Percentiles rank a stretch among this genome's conserved stretches.
These are phyloP conservation scores for Notospermus geniculatus DNA, from an alignment of 1,140 invertebrate genomes.

Conservation along the genomic window DNA sequence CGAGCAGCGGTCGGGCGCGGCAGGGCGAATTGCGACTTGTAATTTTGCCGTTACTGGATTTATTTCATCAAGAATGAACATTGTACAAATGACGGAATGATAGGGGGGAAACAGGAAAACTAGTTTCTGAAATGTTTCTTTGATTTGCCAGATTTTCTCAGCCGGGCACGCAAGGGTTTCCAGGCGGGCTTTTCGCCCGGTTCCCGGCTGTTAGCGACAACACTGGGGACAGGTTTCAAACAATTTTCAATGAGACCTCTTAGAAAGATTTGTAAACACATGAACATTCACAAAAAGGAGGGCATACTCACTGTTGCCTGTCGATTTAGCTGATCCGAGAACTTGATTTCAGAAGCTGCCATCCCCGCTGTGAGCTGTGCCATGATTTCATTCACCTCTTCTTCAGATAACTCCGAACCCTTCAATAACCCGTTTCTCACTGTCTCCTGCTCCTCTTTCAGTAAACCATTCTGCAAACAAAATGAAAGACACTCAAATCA, in stretches of 20 bases:
- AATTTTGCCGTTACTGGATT: too few relatives aligned
- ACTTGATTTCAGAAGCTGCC: constrained; percentile 12
- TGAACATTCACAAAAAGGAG: too few relatives aligned
- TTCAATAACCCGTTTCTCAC: constrained; percentile 9
- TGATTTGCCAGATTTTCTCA: too few relatives aligned
- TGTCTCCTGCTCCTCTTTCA: constrained; percentile 16
- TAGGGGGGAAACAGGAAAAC: too few relatives aligned
- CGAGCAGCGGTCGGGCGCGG: too few relatives aligned
- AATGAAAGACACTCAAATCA: background rate
- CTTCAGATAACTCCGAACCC: constrained; percentile 11
- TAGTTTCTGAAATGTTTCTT: too few relatives aligned
- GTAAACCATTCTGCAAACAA: constrained; percentile 6
- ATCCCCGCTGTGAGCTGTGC: constrained; percentile 15
- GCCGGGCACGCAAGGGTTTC: background rate
- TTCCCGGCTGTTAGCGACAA: too few relatives aligned
- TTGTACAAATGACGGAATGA: too few relatives aligned
- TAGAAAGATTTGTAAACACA: too few relatives aligned
- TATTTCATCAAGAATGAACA: background rate
- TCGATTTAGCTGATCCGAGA: constrained; percentile 7
- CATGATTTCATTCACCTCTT: constrained; percentile 16
- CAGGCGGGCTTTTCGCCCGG: background rate
- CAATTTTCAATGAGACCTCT: background rate
- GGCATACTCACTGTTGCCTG: constrained; percentile 14
- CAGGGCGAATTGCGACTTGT: too few relatives aligned
- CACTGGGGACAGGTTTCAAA: background rate